Percentiles rank a stretch among this genome's conserved stretches.
Evolutionary conservation across 2,113 vertebrate species (phyloP).

Genomic region (Leuciscus idus): DNA sequence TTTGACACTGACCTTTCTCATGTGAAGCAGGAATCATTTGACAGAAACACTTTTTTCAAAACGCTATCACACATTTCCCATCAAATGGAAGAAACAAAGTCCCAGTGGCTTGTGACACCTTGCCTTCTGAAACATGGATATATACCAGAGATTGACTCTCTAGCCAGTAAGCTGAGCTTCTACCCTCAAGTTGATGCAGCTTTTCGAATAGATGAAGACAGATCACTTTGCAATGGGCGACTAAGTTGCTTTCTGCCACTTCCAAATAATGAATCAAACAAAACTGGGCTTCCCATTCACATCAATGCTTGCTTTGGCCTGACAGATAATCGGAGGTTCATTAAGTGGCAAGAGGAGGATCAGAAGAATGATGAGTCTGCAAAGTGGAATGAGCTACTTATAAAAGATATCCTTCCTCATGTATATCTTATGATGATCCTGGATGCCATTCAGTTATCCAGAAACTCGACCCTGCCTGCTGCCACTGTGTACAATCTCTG

Average conservation of each 20-base stretch:
- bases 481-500: slow-evolving; percentile 74
- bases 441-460: slow-evolving; percentile 64
- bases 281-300: slow-evolving; percentile 79
- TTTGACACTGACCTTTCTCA: not conserved
- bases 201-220: slow-evolving; percentile 66
- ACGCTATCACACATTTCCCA: slow-evolving; percentile 57
- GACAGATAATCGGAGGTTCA: slow-evolving; percentile 82
- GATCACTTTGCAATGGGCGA: slow-evolving; percentile 63
- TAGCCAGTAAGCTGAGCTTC: slow-evolving; percentile 75
- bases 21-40: not conserved
- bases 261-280: slow-evolving; percentile 81
- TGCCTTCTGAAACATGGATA: slow-evolving; percentile 69
- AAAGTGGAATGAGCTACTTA: slow-evolving; percentile 81
- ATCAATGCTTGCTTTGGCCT: slow-evolving; percentile 84
- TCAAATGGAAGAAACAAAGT: slow-evolving; percentile 58
- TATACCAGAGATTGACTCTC: slow-evolving; percentile 59
- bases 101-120: slow-evolving; percentile 70
- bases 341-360: slow-evolving; percentile 83
- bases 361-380: slow-evolving; percentile 78
- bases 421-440: slow-evolving; percentile 74
- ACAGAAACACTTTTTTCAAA: slow-evolving; percentile 67
- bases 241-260: slow-evolving; percentile 85
- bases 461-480: slow-evolving; percentile 57
- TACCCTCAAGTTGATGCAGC: slow-evolving; percentile 80
- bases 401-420: slow-evolving; percentile 76